These are phyloP conservation scores for Drosophila merina DNA, from an alignment of 2,888 invertebrate species.

Conservation along the genomic window DNA sequence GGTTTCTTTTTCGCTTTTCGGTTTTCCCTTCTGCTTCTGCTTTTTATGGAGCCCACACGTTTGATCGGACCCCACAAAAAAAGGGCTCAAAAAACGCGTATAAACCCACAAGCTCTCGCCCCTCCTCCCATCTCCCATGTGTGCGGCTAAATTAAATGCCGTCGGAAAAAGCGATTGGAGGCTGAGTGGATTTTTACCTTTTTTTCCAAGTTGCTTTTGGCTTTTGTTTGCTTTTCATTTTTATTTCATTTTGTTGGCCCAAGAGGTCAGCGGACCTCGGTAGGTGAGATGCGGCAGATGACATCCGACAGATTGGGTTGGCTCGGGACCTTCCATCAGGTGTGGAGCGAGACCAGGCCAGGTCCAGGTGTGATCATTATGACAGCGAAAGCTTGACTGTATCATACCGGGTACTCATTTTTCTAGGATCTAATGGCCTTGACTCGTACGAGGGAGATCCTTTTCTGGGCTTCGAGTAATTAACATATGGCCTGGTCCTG, in stretches of 20 bases:
- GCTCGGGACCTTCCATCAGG: conserved; percentile 19
- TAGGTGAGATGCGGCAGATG: conserved; percentile 37
- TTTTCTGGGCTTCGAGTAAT: conserved; percentile 12
- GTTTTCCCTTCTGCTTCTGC: conserved; percentile 22
- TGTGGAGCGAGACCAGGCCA: not conserved
- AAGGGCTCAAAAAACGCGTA: conserved; percentile 4
- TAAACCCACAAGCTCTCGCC: not conserved
- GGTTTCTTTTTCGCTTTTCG: conserved; percentile 13
- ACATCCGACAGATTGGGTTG: conserved; percentile 45
- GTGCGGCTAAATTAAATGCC: conserved; percentile 52
- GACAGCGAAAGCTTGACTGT: conserved; percentile 10
- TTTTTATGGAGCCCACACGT: conserved; percentile 23
- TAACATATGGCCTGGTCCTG: conserved; percentile 26
- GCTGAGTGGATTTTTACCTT: conserved; percentile 39
- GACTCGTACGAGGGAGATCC: not conserved
- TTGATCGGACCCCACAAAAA: conserved; percentile 33
- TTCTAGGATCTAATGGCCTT: not conserved
- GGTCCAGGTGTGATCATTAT: conserved; percentile 11
- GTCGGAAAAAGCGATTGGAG: conserved; percentile 38
- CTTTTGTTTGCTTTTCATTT: not conserved
- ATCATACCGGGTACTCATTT: not conserved
- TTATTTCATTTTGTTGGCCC: not conserved
- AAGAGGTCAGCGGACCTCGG: conserved; percentile 25
- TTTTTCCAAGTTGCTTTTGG: conserved; percentile 16
- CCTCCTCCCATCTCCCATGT: not conserved